Conservation (phyloP, 2,888 invertebrate genomes). For the Heliconius ismenius region DNA sequence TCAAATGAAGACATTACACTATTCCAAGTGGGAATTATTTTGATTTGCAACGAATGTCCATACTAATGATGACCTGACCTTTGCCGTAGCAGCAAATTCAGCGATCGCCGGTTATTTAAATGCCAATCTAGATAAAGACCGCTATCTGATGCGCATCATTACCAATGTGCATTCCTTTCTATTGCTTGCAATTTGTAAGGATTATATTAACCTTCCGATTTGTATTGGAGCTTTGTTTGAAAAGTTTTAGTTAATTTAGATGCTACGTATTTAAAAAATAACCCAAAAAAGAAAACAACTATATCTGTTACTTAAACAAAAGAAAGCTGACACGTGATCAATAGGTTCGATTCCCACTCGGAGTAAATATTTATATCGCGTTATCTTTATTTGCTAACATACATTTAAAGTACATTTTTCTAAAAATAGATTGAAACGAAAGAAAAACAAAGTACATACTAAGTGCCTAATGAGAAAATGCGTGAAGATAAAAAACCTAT, state of each 20-base stretch:
- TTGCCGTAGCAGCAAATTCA: conserved; percentile 19
- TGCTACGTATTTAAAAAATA: background rate
- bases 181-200: conserved; percentile 20
- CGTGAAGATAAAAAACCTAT: conserved; percentile 8
- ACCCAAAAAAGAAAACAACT: background rate
- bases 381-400: background rate
- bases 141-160: conserved; percentile 32
- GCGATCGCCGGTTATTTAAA: conserved; percentile 30
- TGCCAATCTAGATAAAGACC: conserved; percentile 35
- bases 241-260: background rate
- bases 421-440: background rate
- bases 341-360: background rate
- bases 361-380: background rate
- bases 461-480: background rate
- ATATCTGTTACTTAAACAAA: background rate
- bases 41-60: conserved; percentile 26
- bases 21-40: background rate
- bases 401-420: background rate
- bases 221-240: background rate
- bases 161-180: conserved; percentile 28
- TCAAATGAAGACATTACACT: conserved; percentile 10
- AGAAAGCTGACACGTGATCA: background rate
- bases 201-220: conserved; percentile 12
- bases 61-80: conserved; percentile 33
- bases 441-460: background rate